Evolutionary conservation across 1,140 invertebrate species (phyloP), one percentile per base, ranked within the genome.

Genomic region (Papilio polytes): DNA sequence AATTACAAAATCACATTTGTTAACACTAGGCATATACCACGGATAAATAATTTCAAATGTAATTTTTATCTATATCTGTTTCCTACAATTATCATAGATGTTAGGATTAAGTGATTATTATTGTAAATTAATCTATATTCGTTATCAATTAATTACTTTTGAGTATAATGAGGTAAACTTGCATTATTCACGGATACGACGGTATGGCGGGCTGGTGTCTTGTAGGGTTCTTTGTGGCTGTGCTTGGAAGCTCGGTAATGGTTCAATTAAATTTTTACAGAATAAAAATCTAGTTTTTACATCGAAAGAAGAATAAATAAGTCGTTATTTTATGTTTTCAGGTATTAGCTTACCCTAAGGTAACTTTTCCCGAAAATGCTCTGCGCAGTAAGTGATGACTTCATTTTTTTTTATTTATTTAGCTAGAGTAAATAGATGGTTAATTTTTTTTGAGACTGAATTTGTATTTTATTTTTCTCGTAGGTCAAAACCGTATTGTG

Each of bases 401-500:
- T n/a, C 1, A 22, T 36, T 26, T 15, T 73, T 70, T 48, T 48
- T 44, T 66, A 13, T 26, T 31, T 63, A 22, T 12, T 63, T 10
- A 3, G 20, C 20, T 59, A 22, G 56, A 22, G 20, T 59, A 63
- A 15, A 26, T 56, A 22, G 3, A 63, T 6, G 10, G 9, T 2
- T 0, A 10, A 26, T 3, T 0, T 9, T 26, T 63, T 10, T 3
- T n/a, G 59, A 26, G 20, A 3, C 20, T 0, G 59, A 63, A 26
- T 63, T n/a, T 10, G 18, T 26, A 20, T 79, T 8, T 53, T 76
- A 0, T 20, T 83, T 80, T 44, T 44, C 9, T 79, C 4, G 56
- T 59, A 46, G 74, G 70, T 6, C 13, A 41, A 22, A 77, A 66
- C 1, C 85, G 92, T 9, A 94, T 94, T 53, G 91, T 92, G 26